Percentiles rank a stretch among this genome's conserved stretches.
These are phyloP conservation scores for Leucophenga maculata DNA, from an alignment of 2,888 invertebrate species.

Conservation along the genomic window DNA sequence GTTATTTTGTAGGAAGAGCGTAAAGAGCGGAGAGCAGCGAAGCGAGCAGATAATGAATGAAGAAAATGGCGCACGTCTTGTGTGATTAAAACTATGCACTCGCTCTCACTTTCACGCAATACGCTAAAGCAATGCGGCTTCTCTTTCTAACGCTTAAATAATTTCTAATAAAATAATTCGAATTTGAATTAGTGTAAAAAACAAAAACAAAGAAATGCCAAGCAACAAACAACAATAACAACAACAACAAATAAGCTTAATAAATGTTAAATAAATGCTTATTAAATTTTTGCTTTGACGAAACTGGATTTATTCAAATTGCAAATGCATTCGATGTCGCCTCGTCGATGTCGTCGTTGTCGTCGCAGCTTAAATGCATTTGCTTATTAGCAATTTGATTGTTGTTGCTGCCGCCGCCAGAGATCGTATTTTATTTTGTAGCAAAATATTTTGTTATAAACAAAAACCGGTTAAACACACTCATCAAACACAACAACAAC, in stretches of 20 bases:
- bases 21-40: background rate
- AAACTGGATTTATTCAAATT: slow-evolving; percentile 49
- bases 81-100: background rate
- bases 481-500: background rate
- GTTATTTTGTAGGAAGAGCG: background rate
- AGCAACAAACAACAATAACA: background rate
- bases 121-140: no score
- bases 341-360: no score
- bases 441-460: slow-evolving; percentile 16
- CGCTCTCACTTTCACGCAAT: background rate
- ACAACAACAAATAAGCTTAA: slow-evolving; percentile 1
- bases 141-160: background rate
- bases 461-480: slow-evolving; percentile 17
- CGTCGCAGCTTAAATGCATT: slow-evolving; percentile 30
- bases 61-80: background rate
- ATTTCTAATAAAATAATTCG: slow-evolving; percentile 12
- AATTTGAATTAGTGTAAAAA: background rate
- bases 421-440: background rate
- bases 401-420: background rate
- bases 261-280: slow-evolving; percentile 10
- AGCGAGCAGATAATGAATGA: background rate
- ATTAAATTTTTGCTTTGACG: slow-evolving; percentile 21
- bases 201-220: background rate
- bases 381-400: slow-evolving; percentile 22
- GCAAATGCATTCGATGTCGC: no score